Evolutionary conservation across 2,888 invertebrate species (phyloP), one percentile per base, ranked within the genome.

Genomic region (Diadegma fenestrale): DNA sequence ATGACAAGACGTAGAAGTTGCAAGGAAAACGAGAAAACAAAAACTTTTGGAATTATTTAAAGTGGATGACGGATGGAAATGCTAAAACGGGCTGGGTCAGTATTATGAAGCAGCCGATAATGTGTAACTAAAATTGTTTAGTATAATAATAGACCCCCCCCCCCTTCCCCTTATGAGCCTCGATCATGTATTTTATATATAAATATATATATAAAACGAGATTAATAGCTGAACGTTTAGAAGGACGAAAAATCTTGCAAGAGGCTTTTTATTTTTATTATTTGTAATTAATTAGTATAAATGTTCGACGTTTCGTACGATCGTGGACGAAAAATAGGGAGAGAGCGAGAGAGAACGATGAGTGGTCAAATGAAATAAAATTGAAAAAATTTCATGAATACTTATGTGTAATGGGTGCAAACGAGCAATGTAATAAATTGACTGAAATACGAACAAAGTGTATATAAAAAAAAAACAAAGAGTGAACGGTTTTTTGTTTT

Each of bases 161-260:
- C 43, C 73, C 61, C 88, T 90, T 90, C 61, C 61, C 88, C 90
- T 90, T 90, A 91, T 90, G 91, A 92, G 93, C 92, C 92, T 92
- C 92, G 91, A 92, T 92, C 91, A 92, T 93, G 93, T 93, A 93
- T 93, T 93, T 93, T 93, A 92, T 93, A 92, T 92, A 92, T 92
- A 92, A 89, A 91, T 92, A 91, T 91, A 90, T 88, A 89, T 87
- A 90, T 88, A 90, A 89, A 89, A 89, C 89, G 88, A 90, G 90
- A 90, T 90, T 89, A 90, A 90, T 90, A 91, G 91, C 90, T 90
- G 87, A 89, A 90, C 89, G 88, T 92, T 90, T 90, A 90, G 90
- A 90, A 91, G 87, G 90, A 90, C 82, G 89, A 89, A 73, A 90
- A 90, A 91, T 90, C 89, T 92, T 90, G 89, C 89, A 91, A 92